Evolutionary conservation across 2,888 invertebrate species (phyloP).

Genomic region (Maniola hyperantus): DNA sequence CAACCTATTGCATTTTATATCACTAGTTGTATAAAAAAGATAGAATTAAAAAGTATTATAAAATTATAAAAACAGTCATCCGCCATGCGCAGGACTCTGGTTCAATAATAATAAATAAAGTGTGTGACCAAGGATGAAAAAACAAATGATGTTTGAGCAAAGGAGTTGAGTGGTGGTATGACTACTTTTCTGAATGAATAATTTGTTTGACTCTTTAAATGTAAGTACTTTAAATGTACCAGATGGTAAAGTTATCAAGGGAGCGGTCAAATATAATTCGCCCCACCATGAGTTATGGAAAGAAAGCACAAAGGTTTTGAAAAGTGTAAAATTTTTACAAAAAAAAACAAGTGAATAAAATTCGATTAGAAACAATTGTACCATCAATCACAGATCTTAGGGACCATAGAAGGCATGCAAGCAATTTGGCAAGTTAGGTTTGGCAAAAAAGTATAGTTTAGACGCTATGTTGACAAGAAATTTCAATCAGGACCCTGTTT

Average conservation of each 20-base stretch:
- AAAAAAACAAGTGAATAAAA: conserved; percentile 17
- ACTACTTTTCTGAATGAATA: conserved; percentile 33
- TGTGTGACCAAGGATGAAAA: conserved; percentile 42
- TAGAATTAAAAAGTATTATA: conserved; percentile 41
- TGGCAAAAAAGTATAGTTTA: conserved; percentile 32
- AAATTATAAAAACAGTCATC: conserved; percentile 39
- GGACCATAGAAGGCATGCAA: conserved; percentile 34
- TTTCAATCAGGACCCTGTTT: conserved; percentile 32
- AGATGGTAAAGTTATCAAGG: conserved; percentile 40
- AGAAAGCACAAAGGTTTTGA: conserved; percentile 22
- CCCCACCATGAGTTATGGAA: conserved; percentile 31
- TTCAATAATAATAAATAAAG: conserved; percentile 34
- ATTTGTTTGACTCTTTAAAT: conserved; percentile 31
- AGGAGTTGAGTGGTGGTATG: conserved; percentile 37
- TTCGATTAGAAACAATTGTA: conserved; percentile 15
- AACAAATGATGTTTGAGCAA: conserved; percentile 28
- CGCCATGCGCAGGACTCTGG: conserved; percentile 31
- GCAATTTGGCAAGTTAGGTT: conserved; percentile 24
- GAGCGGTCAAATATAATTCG: conserved; percentile 28
- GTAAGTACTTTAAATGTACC: conserved; percentile 18
- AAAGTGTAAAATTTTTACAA: conserved; percentile 29
- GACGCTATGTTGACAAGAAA: conserved; percentile 25
- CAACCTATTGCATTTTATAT: conserved; percentile 47
- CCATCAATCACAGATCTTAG: conserved; percentile 32
- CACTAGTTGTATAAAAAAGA: conserved; percentile 35